Conservation (phyloP, 2,888 invertebrate genomes). For the Agrotis segetum region DNA sequence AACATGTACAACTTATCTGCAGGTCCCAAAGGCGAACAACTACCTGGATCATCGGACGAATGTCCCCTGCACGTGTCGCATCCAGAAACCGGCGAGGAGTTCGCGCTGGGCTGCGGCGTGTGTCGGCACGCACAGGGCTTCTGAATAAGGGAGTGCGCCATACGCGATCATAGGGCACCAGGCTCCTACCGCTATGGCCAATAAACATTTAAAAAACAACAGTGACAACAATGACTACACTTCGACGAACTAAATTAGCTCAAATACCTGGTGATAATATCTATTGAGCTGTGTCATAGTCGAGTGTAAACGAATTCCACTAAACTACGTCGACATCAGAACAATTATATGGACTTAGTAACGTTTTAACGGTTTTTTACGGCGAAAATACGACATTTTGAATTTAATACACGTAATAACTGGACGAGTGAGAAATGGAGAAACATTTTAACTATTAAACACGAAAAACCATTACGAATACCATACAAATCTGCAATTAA, state of each 20-base stretch:
- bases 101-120: constrained; percentile 99
- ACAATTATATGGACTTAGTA: constrained; percentile 18
- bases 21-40: constrained; percentile 98
- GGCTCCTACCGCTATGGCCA: constrained; percentile 39
- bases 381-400: constrained; percentile 15
- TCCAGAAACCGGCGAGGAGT: constrained; percentile 99
- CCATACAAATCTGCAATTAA: background rate
- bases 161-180: constrained; percentile 29
- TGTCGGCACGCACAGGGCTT: constrained; percentile 94
- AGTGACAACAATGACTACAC: constrained; percentile 29
- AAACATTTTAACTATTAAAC: constrained; percentile 9
- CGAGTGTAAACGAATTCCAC: constrained; percentile 45
- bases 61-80: constrained; percentile 99
- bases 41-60: constrained; percentile 96
- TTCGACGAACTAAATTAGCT: constrained; percentile 3
- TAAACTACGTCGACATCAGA: constrained; percentile 15
- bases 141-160: constrained; percentile 66
- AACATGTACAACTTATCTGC: constrained; percentile 3
- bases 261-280: constrained; percentile 19
- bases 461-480: constrained; percentile 11
- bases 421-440: background rate
- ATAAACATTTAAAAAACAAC: constrained; percentile 31
- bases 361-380: background rate
- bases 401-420: constrained; percentile 13
- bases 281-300: constrained; percentile 16